A percentile compares a stretch with the other conserved stretches of the same genome.
phyloP scores from a whole-genome alignment of 2,888 invertebrate genomes.

The Aleiodes alternator region DNA sequence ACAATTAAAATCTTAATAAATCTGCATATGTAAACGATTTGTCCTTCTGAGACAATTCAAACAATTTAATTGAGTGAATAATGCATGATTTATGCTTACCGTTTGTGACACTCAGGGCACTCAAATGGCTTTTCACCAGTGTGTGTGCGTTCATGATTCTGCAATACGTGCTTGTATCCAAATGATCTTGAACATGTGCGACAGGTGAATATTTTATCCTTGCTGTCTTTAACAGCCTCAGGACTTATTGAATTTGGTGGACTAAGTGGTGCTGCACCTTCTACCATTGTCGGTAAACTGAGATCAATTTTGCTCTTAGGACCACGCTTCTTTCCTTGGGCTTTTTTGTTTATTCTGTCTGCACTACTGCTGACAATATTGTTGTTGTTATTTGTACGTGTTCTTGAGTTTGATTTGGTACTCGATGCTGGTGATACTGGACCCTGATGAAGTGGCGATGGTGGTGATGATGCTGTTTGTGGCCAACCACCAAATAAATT shows the following conservation, averaged over 20 bases:
- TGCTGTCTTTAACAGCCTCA: conserved; percentile 69
- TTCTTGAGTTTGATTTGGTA: conserved; percentile 73
- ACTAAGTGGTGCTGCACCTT: conserved; percentile 75
- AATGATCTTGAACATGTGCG: conserved; percentile 91
- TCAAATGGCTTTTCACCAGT: conserved; percentile 97
- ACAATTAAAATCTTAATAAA: background rate
- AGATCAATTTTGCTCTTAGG: conserved; percentile 75
- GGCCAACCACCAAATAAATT: conserved; percentile 77
- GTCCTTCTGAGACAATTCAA: background rate
- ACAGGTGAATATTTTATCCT: conserved; percentile 93
- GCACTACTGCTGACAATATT: conserved; percentile 76
- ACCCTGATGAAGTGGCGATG: conserved; percentile 70
- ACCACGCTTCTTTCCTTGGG: conserved; percentile 76
- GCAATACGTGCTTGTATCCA: conserved; percentile 95
- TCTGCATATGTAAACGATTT: background rate
- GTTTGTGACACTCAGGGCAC: conserved; percentile 93
- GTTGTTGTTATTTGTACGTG: conserved; percentile 66
- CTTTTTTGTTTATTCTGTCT: conserved; percentile 72
- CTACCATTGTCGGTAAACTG: conserved; percentile 53
- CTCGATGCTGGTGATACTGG: conserved; percentile 71
- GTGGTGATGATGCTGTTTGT: conserved; percentile 77
- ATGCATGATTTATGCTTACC: conserved; percentile 68
- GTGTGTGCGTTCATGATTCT: conserved; percentile 96
- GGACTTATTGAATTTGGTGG: conserved; percentile 76
- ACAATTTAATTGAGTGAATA: conserved; percentile 3